phyloP scores from a whole-genome alignment of 2,797 vertebrate genomes.

The Lophotriccus pileatus region DNA sequence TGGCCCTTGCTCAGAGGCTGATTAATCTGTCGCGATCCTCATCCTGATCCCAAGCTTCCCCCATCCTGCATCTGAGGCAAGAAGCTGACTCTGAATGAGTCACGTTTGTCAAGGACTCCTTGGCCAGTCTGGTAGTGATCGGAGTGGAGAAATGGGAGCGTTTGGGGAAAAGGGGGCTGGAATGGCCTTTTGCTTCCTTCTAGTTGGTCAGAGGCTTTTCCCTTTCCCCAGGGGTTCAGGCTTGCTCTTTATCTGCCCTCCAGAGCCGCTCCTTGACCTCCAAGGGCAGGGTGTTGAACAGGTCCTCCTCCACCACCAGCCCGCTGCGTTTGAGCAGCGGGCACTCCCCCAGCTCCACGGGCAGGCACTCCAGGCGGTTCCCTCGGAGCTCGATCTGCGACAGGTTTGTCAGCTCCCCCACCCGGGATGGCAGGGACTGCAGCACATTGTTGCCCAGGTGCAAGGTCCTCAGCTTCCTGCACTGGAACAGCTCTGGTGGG shows the following conservation, averaged over 20 bases:
- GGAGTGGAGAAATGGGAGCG: background rate
- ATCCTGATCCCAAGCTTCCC: slow-evolving; percentile 3
- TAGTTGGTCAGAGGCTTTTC: slow-evolving; percentile 14
- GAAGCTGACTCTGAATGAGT: background rate
- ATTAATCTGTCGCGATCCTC: slow-evolving; percentile 14
- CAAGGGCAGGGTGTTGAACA: slow-evolving; percentile 92
- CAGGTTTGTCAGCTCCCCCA: slow-evolving; percentile 92
- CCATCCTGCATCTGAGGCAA: slow-evolving; percentile 20
- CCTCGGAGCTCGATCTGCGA: slow-evolving; percentile 94
- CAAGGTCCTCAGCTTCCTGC: slow-evolving; percentile 93
- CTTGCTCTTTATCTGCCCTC: slow-evolving; percentile 93
- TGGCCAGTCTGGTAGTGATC: background rate
- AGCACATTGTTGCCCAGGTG: slow-evolving; percentile 95
- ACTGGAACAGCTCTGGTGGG: slow-evolving; percentile 96
- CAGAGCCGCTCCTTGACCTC: slow-evolving; percentile 95
- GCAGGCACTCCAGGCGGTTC: slow-evolving; percentile 94
- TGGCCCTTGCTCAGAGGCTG: slow-evolving; percentile 9
- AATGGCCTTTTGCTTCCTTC: slow-evolving; percentile 41
- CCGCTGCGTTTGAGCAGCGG: slow-evolving; percentile 89
- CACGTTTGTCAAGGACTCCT: slow-evolving; percentile 3
- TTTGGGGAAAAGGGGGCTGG: slow-evolving; percentile 4
- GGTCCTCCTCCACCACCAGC: slow-evolving; percentile 93
- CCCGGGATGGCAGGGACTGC: slow-evolving; percentile 90
- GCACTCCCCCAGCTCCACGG: slow-evolving; percentile 96
- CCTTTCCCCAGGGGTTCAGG: slow-evolving; percentile 69